These are phyloP conservation scores for Aphidius colemani DNA, from an alignment of 2,888 invertebrate species.

Conservation along the genomic window DNA sequence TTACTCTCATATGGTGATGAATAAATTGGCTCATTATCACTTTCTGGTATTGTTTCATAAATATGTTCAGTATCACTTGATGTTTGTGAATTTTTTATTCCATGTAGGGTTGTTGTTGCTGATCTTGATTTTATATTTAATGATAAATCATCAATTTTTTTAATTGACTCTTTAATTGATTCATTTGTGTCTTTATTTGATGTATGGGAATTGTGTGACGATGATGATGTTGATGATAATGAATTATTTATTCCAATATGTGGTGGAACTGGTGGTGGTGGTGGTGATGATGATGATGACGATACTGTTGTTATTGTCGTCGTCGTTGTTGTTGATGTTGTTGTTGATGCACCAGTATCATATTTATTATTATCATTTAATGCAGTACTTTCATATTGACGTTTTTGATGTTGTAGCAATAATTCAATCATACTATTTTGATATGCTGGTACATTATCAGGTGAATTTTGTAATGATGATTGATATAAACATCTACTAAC, in stretches of 20 bases:
- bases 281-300: conserved; percentile 3
- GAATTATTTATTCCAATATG: conserved; percentile 24
- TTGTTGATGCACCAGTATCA: no score
- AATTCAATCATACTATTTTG: conserved; percentile 63
- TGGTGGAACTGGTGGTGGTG: conserved; percentile 36
- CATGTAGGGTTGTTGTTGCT: not conserved
- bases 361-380: not conserved
- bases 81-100: conserved; percentile 5
- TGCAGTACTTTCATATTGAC: conserved; percentile 32
- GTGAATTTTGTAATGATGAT: conserved; percentile 36
- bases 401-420: conserved; percentile 58
- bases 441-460: conserved; percentile 57
- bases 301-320: no score
- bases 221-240: conserved; percentile 41
- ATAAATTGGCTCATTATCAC: conserved; percentile 68
- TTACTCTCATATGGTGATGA: conserved; percentile 67
- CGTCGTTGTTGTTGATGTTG: no score
- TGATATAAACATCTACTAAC: conserved; percentile 67
- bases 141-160: conserved; percentile 45
- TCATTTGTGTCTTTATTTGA: conserved; percentile 36
- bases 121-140: conserved; percentile 32
- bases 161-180: conserved; percentile 41
- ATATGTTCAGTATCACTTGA: conserved; percentile 66
- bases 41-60: conserved; percentile 70
- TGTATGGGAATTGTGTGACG: conserved; percentile 44